These are phyloP conservation scores for Galago senegalensis DNA, from an alignment of 2,797 vertebrate species.

Conservation along the genomic window DNA sequence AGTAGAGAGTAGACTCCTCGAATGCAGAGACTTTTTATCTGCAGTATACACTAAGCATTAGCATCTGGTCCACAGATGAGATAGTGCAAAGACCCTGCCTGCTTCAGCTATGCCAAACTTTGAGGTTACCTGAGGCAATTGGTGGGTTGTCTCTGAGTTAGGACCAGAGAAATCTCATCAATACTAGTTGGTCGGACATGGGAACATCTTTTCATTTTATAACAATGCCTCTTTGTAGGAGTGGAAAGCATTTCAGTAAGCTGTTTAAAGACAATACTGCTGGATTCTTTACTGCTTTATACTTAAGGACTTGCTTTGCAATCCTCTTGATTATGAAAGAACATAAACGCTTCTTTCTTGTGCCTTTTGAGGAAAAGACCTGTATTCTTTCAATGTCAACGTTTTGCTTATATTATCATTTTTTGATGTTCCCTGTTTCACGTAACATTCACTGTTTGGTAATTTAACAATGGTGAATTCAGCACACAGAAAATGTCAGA, in stretches of 20 bases:
- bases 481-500: neutral
- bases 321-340: slow-evolving; percentile 32
- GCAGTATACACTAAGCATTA: neutral
- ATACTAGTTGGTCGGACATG: neutral
- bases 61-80: neutral
- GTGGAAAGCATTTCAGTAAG: slow-evolving; percentile 38
- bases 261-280: slow-evolving; percentile 20
- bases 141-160: neutral
- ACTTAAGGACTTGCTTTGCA: slow-evolving; percentile 37
- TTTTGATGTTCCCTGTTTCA: slow-evolving; percentile 7
- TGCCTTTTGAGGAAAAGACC: slow-evolving; percentile 18
- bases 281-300: slow-evolving; percentile 57
- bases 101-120: neutral
- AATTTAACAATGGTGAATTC: slow-evolving; percentile 13
- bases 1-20: neutral
- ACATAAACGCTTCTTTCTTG: slow-evolving; percentile 39
- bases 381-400: neutral
- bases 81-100: neutral
- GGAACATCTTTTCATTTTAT: neutral
- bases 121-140: neutral
- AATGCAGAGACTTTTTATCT: neutral
- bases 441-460: slow-evolving; percentile 20
- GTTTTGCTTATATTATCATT: slow-evolving; percentile 27
- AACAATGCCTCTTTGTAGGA: neutral
- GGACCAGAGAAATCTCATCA: neutral